Evolutionary conservation across 2,113 vertebrate species (phyloP), one percentile per base, ranked within the genome.

Genomic region (Geococcyx californianus): DNA sequence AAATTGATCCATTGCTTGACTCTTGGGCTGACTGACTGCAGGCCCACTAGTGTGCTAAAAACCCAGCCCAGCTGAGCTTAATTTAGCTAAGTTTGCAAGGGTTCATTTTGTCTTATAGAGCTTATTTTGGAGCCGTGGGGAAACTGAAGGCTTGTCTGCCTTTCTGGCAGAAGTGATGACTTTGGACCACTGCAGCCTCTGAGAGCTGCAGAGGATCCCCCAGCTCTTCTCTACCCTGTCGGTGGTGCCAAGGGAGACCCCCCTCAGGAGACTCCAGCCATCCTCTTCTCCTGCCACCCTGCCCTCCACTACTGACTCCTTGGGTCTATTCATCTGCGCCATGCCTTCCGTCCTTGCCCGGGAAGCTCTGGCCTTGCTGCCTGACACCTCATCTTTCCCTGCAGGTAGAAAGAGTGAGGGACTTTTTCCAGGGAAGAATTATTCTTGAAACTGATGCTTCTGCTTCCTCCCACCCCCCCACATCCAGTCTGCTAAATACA

Each of bases 211-310:
- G 16, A 64, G 34, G 18, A 78, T 10, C 16, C 29, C 9, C 8
- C 20, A 47, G 20, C 12, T 38, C n/a, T 38, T 59, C 25, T 77
- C n/a, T 58, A 3, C 16, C 13, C 13, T 52, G 16, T 31, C 8
- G 2, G 14, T 9, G 17, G 17, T 56, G 25, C 20, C 0, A 1
- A 56, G 25, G 20, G 25, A 56, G 10, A 55, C 5, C 10, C 33
- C 3, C 1, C 16, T 47, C 38, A 40, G 67, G n/a, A 11, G 73
- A 17, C 29, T 59, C 13, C 33, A 56, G 16, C 44, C 10, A 3
- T 38, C 24, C 26, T 52, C 2, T 1, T 77, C 13, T 18, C 16
- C 16, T 70, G 9, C 34, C 1, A 1, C 38, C 40, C 34, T 56
- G 20, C 21, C 34, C 63, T 6, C 18, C 7, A 3, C 23, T 52